phyloP scores from a whole-genome alignment of 2,113 vertebrate species.

The Tursiops truncatus region DNA sequence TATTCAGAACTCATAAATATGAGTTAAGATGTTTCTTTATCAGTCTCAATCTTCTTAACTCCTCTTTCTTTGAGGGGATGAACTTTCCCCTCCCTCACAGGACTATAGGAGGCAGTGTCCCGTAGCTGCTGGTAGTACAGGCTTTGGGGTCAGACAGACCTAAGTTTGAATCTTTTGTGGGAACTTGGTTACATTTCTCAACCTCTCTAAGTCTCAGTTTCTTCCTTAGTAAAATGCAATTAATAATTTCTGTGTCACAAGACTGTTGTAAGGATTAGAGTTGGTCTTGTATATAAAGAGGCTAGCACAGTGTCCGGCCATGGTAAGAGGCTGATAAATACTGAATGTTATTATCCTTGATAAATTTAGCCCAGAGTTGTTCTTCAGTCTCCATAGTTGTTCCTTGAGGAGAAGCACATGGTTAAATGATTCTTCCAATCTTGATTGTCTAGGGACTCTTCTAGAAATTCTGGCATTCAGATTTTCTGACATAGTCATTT shows the following conservation, averaged over 20 bases:
- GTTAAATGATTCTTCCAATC: slow-evolving; percentile 13
- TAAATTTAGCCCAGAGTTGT: background rate
- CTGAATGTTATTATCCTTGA: background rate
- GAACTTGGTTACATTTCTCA: background rate
- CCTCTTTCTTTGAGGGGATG: background rate
- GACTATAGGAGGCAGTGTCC: background rate
- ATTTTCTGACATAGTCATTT: slow-evolving; percentile 1
- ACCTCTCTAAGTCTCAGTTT: background rate
- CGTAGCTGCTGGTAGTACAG: background rate
- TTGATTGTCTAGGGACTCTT: background rate
- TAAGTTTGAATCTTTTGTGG: background rate
- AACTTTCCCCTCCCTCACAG: background rate
- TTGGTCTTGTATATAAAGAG: background rate
- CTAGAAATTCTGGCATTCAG: slow-evolving; percentile 6
- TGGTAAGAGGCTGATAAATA: background rate
- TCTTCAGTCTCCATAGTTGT: background rate
- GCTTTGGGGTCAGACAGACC: background rate
- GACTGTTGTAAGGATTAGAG: background rate
- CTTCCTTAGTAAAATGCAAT: slow-evolving; percentile 11
- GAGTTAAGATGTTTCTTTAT: background rate
- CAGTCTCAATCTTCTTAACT: background rate
- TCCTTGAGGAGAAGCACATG: background rate
- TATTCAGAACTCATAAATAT: background rate
- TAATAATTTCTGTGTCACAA: background rate
- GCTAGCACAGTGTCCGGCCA: background rate